Percentiles rank a stretch among this genome's conserved stretches.
Conservation (phyloP, 2,113 vertebrate genomes). For the Pluvialis apricaria region DNA sequence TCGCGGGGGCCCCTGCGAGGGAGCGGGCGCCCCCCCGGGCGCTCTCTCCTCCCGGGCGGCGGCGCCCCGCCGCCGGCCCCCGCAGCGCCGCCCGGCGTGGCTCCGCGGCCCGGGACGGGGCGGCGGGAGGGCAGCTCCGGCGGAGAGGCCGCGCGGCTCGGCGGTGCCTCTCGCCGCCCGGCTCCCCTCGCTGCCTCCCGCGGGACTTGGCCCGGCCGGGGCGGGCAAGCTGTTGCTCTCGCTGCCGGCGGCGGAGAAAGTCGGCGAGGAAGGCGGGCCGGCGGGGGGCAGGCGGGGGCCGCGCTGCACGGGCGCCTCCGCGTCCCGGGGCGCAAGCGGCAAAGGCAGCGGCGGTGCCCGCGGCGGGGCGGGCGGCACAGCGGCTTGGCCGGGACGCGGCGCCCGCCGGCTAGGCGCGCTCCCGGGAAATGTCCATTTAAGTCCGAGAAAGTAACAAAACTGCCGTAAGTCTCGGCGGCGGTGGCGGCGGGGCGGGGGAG, state of each 20-base stretch:
- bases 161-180: not conserved
- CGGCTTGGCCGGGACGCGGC: not conserved
- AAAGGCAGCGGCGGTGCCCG: not conserved
- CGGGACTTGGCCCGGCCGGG: not conserved
- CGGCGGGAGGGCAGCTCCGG: not conserved
- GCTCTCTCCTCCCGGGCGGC: not conserved
- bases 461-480: not conserved
- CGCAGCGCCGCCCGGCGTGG: not conserved
- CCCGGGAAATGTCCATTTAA: conserved; percentile 42
- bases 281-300: not conserved
- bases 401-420: not conserved
- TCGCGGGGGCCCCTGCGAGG: not conserved
- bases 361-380: not conserved
- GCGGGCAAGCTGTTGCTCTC: conserved; percentile 30
- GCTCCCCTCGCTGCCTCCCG: not conserved
- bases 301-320: not conserved
- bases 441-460: conserved; percentile 50
- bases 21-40: not conserved
- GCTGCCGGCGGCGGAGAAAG: not conserved
- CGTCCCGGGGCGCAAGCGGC: not conserved
- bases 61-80: not conserved
- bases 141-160: not conserved
- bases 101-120: not conserved
- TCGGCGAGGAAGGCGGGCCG: not conserved
- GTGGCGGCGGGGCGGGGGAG: not conserved